phyloP scores from a whole-genome alignment of 2,797 vertebrate species.

The Sternarchorhynchus goeldii region DNA sequence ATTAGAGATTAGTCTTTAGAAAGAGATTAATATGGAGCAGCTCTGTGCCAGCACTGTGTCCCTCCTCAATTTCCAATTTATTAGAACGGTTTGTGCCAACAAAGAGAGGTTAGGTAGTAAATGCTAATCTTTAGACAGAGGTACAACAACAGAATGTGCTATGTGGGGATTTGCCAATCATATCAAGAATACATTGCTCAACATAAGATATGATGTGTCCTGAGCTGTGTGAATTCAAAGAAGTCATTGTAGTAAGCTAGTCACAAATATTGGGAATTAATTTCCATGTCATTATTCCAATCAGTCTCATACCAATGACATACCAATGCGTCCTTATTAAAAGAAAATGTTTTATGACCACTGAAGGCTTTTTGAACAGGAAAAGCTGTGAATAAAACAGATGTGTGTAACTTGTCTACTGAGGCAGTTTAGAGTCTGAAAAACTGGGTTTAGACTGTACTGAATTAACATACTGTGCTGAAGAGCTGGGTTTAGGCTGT shows the following conservation, averaged over 20 bases:
- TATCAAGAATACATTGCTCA: background rate
- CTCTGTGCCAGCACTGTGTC: background rate
- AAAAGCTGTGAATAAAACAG: background rate
- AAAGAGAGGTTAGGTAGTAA: too few relatives aligned
- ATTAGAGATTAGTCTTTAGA: background rate
- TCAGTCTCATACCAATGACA: too few relatives aligned
- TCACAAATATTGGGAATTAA: background rate
- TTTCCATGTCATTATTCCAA: too few relatives aligned
- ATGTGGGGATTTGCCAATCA: too few relatives aligned
- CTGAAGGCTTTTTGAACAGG: background rate
- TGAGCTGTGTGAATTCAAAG: conserved; percentile 1
- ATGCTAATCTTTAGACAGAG: too few relatives aligned
- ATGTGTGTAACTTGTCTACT: background rate
- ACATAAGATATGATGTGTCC: background rate
- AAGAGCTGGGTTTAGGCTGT: background rate
- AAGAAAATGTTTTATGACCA: background rate
- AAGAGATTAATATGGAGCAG: background rate
- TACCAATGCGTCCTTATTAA: too few relatives aligned
- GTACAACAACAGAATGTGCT: too few relatives aligned
- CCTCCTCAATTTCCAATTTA: too few relatives aligned
- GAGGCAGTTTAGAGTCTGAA: background rate
- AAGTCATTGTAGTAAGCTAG: background rate
- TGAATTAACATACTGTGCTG: background rate
- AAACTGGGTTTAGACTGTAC: too few relatives aligned
- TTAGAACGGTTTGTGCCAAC: too few relatives aligned